Base-by-base conservation (phyloP, 2,888 invertebrate species). In the Melikaiella ostensackeni region DNA sequence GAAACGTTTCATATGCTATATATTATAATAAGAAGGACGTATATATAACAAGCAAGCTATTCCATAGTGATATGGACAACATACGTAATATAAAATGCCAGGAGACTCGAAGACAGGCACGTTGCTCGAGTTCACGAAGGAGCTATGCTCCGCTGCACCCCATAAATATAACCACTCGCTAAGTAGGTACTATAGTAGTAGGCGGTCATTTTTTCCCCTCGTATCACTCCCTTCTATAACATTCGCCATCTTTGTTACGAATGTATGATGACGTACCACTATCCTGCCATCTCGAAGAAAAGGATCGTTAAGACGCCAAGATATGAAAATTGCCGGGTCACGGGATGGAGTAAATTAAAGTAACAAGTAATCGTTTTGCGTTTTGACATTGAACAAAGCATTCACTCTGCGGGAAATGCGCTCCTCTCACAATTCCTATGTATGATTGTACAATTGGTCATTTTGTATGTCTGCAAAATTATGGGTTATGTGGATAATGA, bases 101-200 rank as follows among this genome's bases (percentile, higher is more conserved):
- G 76, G 76, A 75, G 76, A 75, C 77, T 79, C 74, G 77, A 79
- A 77, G 79, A 77, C 30, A 35, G 35, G 13, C 78, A 75, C 78
- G 77, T 75, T 61, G 30, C 61, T 61, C 81, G 77, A 77, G 76
- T 77, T 79, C 79, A 76, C 74, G 81, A 86, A 89, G 91, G 91
- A 90, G 90, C 89, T 90, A 89, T 83, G 90, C 85, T 88, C 81
- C 83, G 89, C 83, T 88, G 90, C 85, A 57, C 82, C 79, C 79
- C 77, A 80, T 90, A 89, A 91, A 80, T 78, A 80, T 90, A 89
- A 91, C 85, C 81, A 84, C 84, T 84, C 85, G 86, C 86, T 88
- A 91, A 90, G 87, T 87, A 89, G 85, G 85, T 87, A 86, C 85
- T 87, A n/a, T n/a, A n/a, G n/a, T n/a, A 86, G 87, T 84, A 84